Evolutionary conservation across 2,113 vertebrate species (phyloP), one percentile per base, ranked within the genome.

Genomic region (Echinops telfairi): DNA sequence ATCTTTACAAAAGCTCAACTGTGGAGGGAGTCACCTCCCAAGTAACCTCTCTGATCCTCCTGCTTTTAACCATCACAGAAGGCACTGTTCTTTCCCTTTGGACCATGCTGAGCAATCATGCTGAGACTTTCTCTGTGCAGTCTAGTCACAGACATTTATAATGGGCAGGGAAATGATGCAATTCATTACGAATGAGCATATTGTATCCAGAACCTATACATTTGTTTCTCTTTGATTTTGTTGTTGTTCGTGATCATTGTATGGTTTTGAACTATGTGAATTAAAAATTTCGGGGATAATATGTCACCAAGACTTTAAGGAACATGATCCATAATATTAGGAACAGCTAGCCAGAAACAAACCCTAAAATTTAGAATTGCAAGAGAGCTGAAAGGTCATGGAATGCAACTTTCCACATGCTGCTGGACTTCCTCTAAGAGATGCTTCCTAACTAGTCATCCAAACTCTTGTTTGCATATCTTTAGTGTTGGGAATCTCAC

Each of bases 31-130:
- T 93, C 57, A 88, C 68, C 66, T 94, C 83, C 81, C 84, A 86
- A 90, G 86, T 90, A 95, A 96, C 88, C 95, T 91, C 73, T 93
- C 73, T 94, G 86, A 94, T 96, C 94, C 68, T 89, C 38, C 95
- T 95, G 62, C 89, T 94, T 96, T 97, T 87, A 94, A 95, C 82
- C 78, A 60, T 95, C 95, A 91, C 96, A 92, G 75, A 88, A 94
- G 79, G 83, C 78, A 94, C 89, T 93, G 91, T 97, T 97, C 84
- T 92, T 92, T 94, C 92, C 64, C 86, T 93, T 84, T 95, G 92
- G 92, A 93, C 93, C 96, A 89, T 97, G 95, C 95, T 95, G 93
- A 36, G 89, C 94, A 62, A 94, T 94, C 88, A 82, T 60, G 85
- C 94, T 92, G 91, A 89, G 96, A 83, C 91, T 14, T 95, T 94